These are phyloP conservation scores for Bradypodion pumilum DNA, from an alignment of 2,797 vertebrate species.

Conservation along the genomic window DNA sequence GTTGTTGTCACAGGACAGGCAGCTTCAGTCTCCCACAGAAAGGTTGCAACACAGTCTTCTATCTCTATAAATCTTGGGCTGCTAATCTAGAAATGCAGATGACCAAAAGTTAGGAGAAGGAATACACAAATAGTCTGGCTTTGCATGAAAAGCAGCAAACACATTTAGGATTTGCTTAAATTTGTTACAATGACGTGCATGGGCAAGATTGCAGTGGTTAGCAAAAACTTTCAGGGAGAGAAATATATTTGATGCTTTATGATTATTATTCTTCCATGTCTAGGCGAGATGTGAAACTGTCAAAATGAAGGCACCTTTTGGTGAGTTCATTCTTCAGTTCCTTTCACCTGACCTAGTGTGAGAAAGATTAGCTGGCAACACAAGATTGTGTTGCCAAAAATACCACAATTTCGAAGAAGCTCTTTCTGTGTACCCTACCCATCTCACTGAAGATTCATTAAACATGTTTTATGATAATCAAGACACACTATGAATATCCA, in stretches of 20 bases:
- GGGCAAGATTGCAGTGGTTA: background rate
- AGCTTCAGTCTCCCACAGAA: slow-evolving; percentile 91
- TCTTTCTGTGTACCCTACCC: too few relatives aligned
- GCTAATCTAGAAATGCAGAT: slow-evolving; percentile 74
- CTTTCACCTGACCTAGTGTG: too few relatives aligned
- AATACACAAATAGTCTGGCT: background rate
- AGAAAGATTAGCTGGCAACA: too few relatives aligned
- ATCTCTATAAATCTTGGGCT: slow-evolving; percentile 82
- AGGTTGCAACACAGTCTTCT: slow-evolving; percentile 87
- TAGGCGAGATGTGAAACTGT: too few relatives aligned
- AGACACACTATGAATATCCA: too few relatives aligned
- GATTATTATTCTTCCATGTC: too few relatives aligned
- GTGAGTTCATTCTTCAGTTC: too few relatives aligned
- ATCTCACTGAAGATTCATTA: too few relatives aligned
- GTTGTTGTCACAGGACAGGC: slow-evolving; percentile 86
- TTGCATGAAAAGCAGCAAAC: background rate
- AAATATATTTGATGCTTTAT: background rate
- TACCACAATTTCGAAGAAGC: too few relatives aligned
- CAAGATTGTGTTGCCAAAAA: too few relatives aligned
- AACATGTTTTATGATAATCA: too few relatives aligned
- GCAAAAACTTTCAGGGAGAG: background rate
- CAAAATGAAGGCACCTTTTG: too few relatives aligned
- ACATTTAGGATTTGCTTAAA: background rate
- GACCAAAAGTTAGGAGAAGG: background rate
- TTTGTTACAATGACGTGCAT: background rate